Evolutionary conservation across 92 coral and sea anemone species (phyloP).

Genomic region (Micromussa lordhowensis): DNA sequence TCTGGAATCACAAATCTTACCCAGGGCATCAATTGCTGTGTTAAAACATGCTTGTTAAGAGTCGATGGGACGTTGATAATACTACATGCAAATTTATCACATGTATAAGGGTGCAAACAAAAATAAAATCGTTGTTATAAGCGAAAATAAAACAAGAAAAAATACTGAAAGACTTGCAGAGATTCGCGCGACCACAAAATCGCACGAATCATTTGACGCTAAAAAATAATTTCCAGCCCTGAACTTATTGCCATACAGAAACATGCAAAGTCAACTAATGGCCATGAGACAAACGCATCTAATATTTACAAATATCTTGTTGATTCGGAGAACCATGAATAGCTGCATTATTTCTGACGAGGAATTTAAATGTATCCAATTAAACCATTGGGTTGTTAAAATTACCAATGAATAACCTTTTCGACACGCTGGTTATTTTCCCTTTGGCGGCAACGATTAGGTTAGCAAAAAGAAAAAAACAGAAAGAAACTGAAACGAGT

Average conservation of each 20-base stretch:
- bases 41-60: neutral
- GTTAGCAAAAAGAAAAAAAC: constrained; percentile 3
- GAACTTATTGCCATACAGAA: neutral
- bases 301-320: neutral
- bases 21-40: neutral
- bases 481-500: neutral
- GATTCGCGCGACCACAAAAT: neutral
- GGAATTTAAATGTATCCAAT: constrained; percentile 10
- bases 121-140: neutral
- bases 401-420: neutral
- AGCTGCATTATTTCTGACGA: neutral
- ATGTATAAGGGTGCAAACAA: neutral
- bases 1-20: neutral
- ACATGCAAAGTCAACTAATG: neutral
- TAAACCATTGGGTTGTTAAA: neutral
- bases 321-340: neutral
- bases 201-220: neutral
- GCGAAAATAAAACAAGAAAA: neutral
- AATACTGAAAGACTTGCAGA: neutral
- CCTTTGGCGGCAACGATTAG: neutral
- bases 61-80: neutral
- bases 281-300: neutral
- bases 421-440: neutral
- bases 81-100: neutral
- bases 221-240: neutral